phyloP scores from a whole-genome alignment of 1,140 invertebrate species.

The Epicauta chinensis region DNA sequence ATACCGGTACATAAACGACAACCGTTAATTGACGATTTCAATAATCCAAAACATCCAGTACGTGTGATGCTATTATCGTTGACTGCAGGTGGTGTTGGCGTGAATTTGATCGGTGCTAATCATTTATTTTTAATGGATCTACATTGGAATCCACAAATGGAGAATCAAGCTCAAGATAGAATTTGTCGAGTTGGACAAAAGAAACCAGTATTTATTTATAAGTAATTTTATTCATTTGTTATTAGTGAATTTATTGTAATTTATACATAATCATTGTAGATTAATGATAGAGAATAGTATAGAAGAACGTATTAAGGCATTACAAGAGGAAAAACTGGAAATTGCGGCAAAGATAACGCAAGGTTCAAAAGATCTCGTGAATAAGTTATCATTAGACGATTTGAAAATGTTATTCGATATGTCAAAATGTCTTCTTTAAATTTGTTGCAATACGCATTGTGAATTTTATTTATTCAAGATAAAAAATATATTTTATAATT shows the following conservation, averaged over 20 bases:
- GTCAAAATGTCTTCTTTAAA: constrained; percentile 13
- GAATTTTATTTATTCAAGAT: no score
- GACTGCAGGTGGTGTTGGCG: constrained; percentile 83
- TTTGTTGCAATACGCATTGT: no score
- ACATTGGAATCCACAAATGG: constrained; percentile 94
- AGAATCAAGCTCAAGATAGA: constrained; percentile 85
- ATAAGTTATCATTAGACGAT: constrained; percentile 70
- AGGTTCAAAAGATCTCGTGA: constrained; percentile 51
- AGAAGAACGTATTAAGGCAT: constrained; percentile 70
- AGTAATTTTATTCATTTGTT: constrained; percentile 51
- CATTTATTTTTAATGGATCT: constrained; percentile 84
- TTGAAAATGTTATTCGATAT: constrained; percentile 72
- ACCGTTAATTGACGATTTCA: constrained; percentile 65
- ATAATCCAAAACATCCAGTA: constrained; percentile 49
- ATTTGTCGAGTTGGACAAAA: constrained; percentile 86
- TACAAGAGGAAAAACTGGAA: constrained; percentile 76
- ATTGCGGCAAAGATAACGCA: constrained; percentile 72
- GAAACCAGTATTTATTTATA: constrained; percentile 76
- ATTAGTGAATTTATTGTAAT: background rate
- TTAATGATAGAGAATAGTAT: constrained; percentile 79
- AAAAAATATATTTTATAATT: no score
- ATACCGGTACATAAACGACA: constrained; percentile 57
- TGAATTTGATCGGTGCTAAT: constrained; percentile 86
- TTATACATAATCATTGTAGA: constrained; percentile 43
- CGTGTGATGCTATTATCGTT: constrained; percentile 67